Evolutionary conservation across 1,140 invertebrate genomes (phyloP).

Genomic region (Aphidius ervi): DNA sequence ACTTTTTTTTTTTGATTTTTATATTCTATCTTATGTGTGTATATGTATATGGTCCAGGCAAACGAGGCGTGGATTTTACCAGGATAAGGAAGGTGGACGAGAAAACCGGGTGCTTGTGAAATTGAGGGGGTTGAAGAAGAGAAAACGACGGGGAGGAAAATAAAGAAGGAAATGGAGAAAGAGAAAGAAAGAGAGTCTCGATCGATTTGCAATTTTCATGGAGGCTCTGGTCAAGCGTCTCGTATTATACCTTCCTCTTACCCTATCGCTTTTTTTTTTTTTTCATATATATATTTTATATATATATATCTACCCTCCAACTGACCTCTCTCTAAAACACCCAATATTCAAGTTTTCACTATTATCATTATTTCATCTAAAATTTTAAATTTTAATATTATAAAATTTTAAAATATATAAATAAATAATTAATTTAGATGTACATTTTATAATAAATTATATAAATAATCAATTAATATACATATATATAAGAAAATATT

Average conservation of each 20-base stretch:
- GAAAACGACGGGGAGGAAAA: background rate
- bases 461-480: no score
- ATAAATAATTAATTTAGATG: no score
- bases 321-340: background rate
- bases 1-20: background rate
- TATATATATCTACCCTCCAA: slow-evolving; percentile 8
- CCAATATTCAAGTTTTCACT: background rate
- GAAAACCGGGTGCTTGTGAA: background rate
- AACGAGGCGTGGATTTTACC: slow-evolving; percentile 17
- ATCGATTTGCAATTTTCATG: slow-evolving; percentile 29
- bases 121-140: slow-evolving; percentile 4
- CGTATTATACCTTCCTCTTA: slow-evolving; percentile 8
- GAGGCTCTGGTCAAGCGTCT: slow-evolving; percentile 28
- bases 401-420: no score
- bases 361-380: background rate
- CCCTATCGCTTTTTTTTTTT: slow-evolving; percentile 1
- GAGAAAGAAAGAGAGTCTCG: slow-evolving; percentile 22
- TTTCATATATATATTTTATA: slow-evolving; percentile 12
- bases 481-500: background rate
- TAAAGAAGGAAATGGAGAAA: background rate
- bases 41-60: slow-evolving; percentile 7
- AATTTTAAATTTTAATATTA: no score
- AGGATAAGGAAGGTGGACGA: background rate
- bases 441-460: no score
- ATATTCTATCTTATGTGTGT: background rate